Conservation (phyloP, 1,140 invertebrate genomes). For the Aphaenogaster floridana region DNA sequence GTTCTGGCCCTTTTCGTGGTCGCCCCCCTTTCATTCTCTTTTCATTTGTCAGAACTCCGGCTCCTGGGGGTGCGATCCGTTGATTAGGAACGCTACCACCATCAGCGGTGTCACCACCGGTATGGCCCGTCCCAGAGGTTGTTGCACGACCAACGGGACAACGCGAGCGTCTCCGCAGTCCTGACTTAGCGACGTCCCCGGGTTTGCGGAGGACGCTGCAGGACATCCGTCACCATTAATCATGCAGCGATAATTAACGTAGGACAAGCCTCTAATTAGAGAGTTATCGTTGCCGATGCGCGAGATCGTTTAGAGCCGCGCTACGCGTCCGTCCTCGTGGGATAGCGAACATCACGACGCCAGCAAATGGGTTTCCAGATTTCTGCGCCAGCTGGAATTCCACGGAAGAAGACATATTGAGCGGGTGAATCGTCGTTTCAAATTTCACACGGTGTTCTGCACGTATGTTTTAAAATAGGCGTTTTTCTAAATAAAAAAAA, state of each 20-base stretch:
- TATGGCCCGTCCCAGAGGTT: slow-evolving; percentile 65
- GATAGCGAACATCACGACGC: slow-evolving; percentile 22
- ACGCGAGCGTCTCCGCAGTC: slow-evolving; percentile 41
- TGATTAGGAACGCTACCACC: slow-evolving; percentile 71
- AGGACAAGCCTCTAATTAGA: slow-evolving; percentile 78
- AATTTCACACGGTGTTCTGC: not conserved
- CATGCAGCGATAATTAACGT: slow-evolving; percentile 77
- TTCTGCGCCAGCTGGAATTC: slow-evolving; percentile 21
- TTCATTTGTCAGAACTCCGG: slow-evolving; percentile 75
- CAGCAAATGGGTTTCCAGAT: slow-evolving; percentile 20
- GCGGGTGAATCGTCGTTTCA: not conserved
- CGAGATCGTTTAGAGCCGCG: slow-evolving; percentile 54
- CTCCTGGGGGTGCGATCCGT: slow-evolving; percentile 73
- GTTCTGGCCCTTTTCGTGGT: slow-evolving; percentile 11
- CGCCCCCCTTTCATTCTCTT: slow-evolving; percentile 60
- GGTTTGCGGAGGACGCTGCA: slow-evolving; percentile 33
- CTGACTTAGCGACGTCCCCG: slow-evolving; percentile 5
- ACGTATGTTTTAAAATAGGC: not conserved
- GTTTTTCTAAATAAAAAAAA: not conserved
- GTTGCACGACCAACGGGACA: slow-evolving; percentile 7
- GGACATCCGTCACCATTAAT: slow-evolving; percentile 77
- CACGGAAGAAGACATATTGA: slow-evolving; percentile 1
- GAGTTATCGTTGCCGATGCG: slow-evolving; percentile 76
- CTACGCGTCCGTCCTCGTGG: slow-evolving; percentile 43
- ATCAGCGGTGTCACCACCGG: slow-evolving; percentile 57